Percentiles rank a stretch among this genome's conserved stretches.
Conservation (phyloP, 1,140 invertebrate species). For the Lucilia cuprina region DNA sequence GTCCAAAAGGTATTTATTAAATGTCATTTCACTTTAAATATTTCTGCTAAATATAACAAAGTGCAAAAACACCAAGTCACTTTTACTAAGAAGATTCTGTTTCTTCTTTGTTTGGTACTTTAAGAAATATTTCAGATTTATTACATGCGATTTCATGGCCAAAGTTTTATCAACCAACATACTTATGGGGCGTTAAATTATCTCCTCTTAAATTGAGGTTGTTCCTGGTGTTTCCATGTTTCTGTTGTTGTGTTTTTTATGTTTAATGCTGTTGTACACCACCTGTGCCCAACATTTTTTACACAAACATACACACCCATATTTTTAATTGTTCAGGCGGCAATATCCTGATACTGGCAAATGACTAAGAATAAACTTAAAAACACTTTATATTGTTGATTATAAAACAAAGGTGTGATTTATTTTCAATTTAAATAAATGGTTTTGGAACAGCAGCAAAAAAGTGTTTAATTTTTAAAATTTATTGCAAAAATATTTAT, state of each 20-base stretch:
- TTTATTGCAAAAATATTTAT: not conserved
- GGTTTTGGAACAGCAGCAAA: not conserved
- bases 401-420: slow-evolving; percentile 7
- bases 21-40: not conserved
- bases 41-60: not conserved
- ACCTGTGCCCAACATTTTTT: not conserved
- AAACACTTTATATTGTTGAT: slow-evolving; percentile 8
- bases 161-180: not conserved
- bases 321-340: not conserved
- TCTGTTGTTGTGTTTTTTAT: not conserved
- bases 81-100: not conserved
- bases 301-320: not conserved
- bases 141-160: not conserved
- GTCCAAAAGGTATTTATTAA: not conserved
- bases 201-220: not conserved
- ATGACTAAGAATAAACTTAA: not conserved
- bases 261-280: not conserved
- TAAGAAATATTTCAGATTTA: not conserved
- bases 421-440: slow-evolving; percentile 4
- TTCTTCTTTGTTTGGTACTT: not conserved
- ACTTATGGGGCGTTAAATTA: not conserved
- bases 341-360: not conserved
- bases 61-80: not conserved
- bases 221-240: not conserved
- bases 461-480: not conserved